A percentile compares a stretch with the other conserved stretches of the same genome.
Conservation (phyloP, 53 echinoderm and acorn worm species). For the Echinarachnius parma region DNA sequence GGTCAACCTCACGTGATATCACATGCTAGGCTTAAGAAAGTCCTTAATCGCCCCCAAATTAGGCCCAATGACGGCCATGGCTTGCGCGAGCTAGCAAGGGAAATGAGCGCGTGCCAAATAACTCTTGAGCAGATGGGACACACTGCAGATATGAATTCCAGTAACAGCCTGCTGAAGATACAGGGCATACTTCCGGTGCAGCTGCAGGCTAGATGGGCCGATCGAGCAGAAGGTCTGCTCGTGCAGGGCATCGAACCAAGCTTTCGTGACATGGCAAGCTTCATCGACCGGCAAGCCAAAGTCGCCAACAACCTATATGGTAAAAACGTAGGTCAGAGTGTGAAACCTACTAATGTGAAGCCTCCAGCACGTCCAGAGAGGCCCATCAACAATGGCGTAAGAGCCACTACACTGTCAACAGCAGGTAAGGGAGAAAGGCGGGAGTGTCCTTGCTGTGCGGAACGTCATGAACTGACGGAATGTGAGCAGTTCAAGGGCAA, state of each 20-base stretch:
- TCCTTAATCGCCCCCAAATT: slow-evolving; percentile 28
- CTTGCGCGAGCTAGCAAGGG: slow-evolving; percentile 35
- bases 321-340: slow-evolving; percentile 10
- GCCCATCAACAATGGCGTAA: not conserved
- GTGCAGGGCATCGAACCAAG: slow-evolving; percentile 6
- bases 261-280: slow-evolving; percentile 43
- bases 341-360: not conserved
- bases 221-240: slow-evolving; percentile 33
- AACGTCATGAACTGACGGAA: slow-evolving; percentile 19
- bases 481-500: slow-evolving; percentile 30
- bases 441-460: slow-evolving; percentile 5
- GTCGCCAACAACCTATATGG: slow-evolving; percentile 37
- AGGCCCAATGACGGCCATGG: slow-evolving; percentile 42
- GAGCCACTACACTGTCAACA: slow-evolving; percentile 1
- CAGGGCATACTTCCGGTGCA: slow-evolving; percentile 43
- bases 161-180: slow-evolving; percentile 47
- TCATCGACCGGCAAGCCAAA: slow-evolving; percentile 26
- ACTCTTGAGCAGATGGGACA: slow-evolving; percentile 38
- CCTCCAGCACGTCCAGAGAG: too few relatives aligned
- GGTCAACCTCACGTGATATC: slow-evolving; percentile 1
- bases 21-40: slow-evolving; percentile 31
- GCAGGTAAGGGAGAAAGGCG: not conserved
- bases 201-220: slow-evolving; percentile 49
- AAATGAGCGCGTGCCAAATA: slow-evolving; percentile 55
- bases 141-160: slow-evolving; percentile 41